Evolutionary conservation across 2,113 vertebrate species (phyloP).

Genomic region (Syrmaticus mikado): DNA sequence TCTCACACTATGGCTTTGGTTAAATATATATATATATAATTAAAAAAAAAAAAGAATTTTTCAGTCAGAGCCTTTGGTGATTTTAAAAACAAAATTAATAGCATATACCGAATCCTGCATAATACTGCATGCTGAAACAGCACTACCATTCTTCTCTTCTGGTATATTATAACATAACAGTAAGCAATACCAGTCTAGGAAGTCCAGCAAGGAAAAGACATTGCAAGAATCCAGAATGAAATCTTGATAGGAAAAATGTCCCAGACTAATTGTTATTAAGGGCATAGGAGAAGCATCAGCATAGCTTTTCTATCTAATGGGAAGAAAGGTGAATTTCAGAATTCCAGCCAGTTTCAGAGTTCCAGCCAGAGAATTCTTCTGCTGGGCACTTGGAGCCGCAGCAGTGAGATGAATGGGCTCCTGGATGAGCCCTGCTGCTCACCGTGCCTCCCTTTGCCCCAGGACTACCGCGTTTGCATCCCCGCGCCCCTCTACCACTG

Average conservation of each 20-base stretch:
- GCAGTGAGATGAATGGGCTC: neutral
- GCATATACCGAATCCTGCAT: neutral
- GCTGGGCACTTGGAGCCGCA: neutral
- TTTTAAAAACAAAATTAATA: neutral
- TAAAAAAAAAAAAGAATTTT: neutral
- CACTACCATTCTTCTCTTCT: neutral
- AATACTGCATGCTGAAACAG: neutral
- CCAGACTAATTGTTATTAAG: neutral
- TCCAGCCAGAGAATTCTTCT: neutral
- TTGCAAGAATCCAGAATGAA: neutral
- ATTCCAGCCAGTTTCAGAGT: neutral
- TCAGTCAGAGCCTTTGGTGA: neutral
- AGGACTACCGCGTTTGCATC: slow-evolving; percentile 76
- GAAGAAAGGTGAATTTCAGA: neutral
- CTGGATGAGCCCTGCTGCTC: neutral
- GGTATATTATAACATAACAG: neutral
- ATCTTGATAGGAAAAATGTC: neutral
- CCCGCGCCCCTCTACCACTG: slow-evolving; percentile 92
- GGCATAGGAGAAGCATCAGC: neutral
- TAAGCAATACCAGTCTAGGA: neutral
- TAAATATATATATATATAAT: no score
- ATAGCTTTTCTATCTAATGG: rapidly evolving
- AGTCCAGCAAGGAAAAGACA: neutral
- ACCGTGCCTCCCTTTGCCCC: slow-evolving; percentile 16
- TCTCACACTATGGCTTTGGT: neutral